Base-by-base conservation (phyloP, 2,888 invertebrate species). In the Andrena chrysosceles region DNA sequence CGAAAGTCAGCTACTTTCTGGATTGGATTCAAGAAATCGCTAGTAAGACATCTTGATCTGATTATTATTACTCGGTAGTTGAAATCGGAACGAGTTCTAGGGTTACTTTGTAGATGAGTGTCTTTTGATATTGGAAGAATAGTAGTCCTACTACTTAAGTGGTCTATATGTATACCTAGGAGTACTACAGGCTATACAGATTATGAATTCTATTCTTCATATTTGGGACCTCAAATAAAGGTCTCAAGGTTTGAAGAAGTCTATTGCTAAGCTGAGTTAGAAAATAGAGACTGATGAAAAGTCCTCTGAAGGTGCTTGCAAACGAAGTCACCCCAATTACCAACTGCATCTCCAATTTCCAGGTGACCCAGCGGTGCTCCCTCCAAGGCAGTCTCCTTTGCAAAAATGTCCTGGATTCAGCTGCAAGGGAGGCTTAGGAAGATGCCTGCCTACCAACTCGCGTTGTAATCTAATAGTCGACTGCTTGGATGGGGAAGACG, bases 401-500 rank as follows among this genome's bases (percentile, higher is more conserved):
- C 94, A 95, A 86, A 94, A 94, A 71, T 98, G 98, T 93, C 97
- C 97, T 0, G 97, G 97, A 0, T 96, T 96, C 89, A 95, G 95
- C 78, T 98, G 98, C 91, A 94, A 95, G 81, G 95, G 95, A 90
- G 96, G 96, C 59, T 95, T 96, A 49, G 94, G 95, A 8, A 96
- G 95, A 91, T 98, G 98, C 92, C 94, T 98, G 26, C 95, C 97
- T 0, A 94, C 94, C 42, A 95, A 95, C 84, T 94, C 95, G 84
- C 95, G 95, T 70, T 98, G 98, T 93, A 96, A 98, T 91, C 95
- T 95, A 89, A 94, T 95, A 56, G 96, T 97, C 0, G 97, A 98
- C 91, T 98, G 98, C 90, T 94, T 98, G 33, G 95, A 96, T 56
- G 97, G 96, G 26, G 98, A 98, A 94, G 98, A 98, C 94, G 98